phyloP scores from a whole-genome alignment of 2,113 vertebrate genomes.

The Pseudopipra pipra region DNA sequence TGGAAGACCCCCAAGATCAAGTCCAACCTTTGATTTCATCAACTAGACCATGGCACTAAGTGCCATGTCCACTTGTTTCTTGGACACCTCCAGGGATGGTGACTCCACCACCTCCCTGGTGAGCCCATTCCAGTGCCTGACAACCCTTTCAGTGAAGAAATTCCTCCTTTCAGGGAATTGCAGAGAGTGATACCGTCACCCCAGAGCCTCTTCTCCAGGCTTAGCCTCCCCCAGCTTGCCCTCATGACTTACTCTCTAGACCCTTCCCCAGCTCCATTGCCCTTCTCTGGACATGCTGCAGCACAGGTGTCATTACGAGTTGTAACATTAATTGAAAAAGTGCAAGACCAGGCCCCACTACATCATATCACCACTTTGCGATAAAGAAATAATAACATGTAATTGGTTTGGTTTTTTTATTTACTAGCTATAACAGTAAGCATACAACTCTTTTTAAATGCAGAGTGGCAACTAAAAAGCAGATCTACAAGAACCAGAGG shows the following conservation, averaged over 20 bases:
- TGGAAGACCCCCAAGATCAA: not conserved
- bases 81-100: not conserved
- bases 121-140: not conserved
- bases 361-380: not conserved
- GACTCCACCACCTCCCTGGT: not conserved
- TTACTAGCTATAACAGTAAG: not conserved
- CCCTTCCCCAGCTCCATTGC: not conserved
- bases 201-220: not conserved
- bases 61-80: not conserved
- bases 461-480: not conserved
- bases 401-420: not conserved
- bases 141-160: not conserved
- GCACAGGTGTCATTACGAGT: not conserved
- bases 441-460: not conserved
- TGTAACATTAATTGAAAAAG: not conserved
- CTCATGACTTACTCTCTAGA: not conserved
- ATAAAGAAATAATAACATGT: not conserved
- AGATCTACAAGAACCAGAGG: not conserved
- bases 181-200: not conserved
- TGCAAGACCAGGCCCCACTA: not conserved
- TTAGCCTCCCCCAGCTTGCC: not conserved
- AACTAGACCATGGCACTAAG: not conserved
- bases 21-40: not conserved
- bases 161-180: not conserved
- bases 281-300: not conserved